Evolutionary conservation across 2,797 vertebrate genomes (phyloP), one percentile per base, ranked within the genome.

Genomic region (Notamacropus eugenii): DNA sequence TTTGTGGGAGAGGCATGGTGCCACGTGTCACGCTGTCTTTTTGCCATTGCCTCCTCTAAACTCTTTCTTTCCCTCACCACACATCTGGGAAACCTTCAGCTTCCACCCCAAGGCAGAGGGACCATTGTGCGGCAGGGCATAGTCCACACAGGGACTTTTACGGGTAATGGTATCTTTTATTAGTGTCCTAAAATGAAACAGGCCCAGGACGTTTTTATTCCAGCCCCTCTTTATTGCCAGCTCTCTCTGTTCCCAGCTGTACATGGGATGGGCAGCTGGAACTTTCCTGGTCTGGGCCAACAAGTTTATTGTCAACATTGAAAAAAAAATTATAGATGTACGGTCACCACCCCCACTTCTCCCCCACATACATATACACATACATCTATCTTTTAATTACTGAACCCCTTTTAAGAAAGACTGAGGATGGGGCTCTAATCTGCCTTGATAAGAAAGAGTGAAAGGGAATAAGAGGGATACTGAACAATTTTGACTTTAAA

Each of bases 141-240:
- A 0, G 14, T 46, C 95, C 94, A 4, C 82, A 3, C 34, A 90
- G 90, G 92, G 96, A 95, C 74, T 96, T 98, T 95, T 94, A 90
- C 14, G 90, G 93, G 92, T 59, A 59, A 95, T 1, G 29, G 90
- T 97, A 57, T 94, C 97, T 97, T 98, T 97, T 97, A 96, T 56
- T 94, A 95, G 91, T 24, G 90, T 97, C 95, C 98, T 97, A 93
- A 98, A 98, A 94, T 1, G 58, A 96, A 98, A 90, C 74, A 57
- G 54, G 93, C 93, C 93, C 95, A 59, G 91, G 31, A 92, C 1
- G 0, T 96, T 97, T 58, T 93, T 57, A 93, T 95, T 93, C 90
- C 0, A 59, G 55, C 96, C 62, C 82, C 55, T 95, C 93, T 94
- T 97, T 95, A 46, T 95, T 52, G 16, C 24, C 0, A 0, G 9